These are phyloP conservation scores for Whitmania pigra DNA, from an alignment of 1,140 invertebrate species.

Conservation along the genomic window DNA sequence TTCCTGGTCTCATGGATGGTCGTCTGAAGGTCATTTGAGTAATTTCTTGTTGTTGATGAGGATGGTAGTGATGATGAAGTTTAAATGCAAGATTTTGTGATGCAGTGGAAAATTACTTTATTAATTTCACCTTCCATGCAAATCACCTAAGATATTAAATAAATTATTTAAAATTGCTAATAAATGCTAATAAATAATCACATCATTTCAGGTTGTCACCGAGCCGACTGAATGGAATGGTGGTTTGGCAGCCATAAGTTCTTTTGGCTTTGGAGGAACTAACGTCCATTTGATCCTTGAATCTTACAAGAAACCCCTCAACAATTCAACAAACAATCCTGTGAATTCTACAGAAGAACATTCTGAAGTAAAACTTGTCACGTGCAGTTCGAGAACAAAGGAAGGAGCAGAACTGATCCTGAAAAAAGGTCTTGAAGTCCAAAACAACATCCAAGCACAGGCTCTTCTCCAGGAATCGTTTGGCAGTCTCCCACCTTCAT, in stretches of 20 bases:
- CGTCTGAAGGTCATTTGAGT: conserved; percentile 54
- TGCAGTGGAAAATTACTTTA: no score
- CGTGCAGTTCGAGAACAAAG: conserved; percentile 70
- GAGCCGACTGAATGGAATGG: conserved; percentile 67
- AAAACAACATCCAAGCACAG: conserved; percentile 60
- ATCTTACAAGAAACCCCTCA: conserved; percentile 37
- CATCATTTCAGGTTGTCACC: conserved; percentile 53
- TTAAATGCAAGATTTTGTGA: no score
- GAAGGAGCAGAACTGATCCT: conserved; percentile 60
- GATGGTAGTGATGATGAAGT: no score
- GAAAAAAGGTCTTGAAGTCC: conserved; percentile 43
- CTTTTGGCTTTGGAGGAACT: conserved; percentile 92
- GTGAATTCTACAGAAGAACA: conserved; percentile 38
- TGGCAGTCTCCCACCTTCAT: conserved; percentile 53
- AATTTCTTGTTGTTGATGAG: conserved; percentile 16
- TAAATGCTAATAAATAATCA: no score
- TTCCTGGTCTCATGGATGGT: conserved; percentile 72
- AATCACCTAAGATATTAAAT: no score
- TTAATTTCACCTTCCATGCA: no score
- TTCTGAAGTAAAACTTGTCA: conserved; percentile 50
- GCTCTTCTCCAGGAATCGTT: conserved; percentile 58
- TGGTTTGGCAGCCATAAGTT: conserved; percentile 74
- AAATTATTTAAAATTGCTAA: no score
- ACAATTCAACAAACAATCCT: background rate
- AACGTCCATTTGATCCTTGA: conserved; percentile 80